phyloP scores from a whole-genome alignment of 2,113 vertebrate species.

The Corythornis vintsioides region DNA sequence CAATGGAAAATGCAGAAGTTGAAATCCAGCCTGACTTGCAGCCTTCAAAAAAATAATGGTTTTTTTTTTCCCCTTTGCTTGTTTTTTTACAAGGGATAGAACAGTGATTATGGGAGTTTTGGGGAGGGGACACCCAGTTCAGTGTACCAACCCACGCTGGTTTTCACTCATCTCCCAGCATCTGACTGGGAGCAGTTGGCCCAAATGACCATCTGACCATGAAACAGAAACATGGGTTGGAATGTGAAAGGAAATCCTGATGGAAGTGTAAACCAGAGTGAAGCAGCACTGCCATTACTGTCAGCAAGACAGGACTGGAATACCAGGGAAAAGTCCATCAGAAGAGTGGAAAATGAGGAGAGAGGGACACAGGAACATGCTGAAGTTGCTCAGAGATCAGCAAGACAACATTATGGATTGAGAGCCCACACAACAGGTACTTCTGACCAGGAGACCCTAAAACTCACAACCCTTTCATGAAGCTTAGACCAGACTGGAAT shows the following conservation, averaged over 20 bases:
- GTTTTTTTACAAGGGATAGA: neutral
- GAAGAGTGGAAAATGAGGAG: neutral
- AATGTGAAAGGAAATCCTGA: neutral
- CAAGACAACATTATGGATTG: neutral
- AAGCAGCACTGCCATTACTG: neutral
- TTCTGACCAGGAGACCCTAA: neutral
- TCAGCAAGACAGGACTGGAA: neutral
- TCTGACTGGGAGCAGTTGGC: neutral
- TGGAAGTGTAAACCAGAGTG: neutral
- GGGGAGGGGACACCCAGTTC: neutral
- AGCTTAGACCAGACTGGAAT: neutral
- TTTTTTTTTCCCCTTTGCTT: neutral
- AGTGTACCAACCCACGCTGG: neutral
- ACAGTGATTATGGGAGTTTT: neutral
- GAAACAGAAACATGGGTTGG: neutral
- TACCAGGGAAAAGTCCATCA: neutral
- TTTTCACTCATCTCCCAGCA: neutral
- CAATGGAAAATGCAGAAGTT: slow-evolving; percentile 62
- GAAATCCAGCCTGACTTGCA: slow-evolving; percentile 22
- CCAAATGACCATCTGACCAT: slow-evolving; percentile 23
- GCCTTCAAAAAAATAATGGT: slow-evolving; percentile 44
- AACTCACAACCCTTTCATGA: neutral
- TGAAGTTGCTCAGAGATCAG: neutral
- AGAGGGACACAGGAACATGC: neutral
- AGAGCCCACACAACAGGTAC: neutral